Percentiles rank a stretch among this genome's conserved stretches.
Conservation (phyloP, 1,140 invertebrate species). For the Vollenhovia emeryi region DNA sequence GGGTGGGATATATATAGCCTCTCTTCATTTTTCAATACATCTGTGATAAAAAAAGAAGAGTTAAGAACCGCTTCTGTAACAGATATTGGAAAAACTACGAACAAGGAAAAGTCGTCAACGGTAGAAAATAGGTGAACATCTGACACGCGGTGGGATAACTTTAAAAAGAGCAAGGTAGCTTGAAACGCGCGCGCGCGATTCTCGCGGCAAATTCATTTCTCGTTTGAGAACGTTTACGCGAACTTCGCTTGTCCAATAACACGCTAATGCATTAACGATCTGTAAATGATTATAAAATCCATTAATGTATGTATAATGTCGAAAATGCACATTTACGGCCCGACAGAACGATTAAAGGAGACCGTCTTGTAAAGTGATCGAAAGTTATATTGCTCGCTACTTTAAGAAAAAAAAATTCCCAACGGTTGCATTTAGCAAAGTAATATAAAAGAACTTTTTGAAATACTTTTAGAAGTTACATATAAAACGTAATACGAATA, state of each 20-base stretch:
- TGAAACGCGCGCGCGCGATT: too few species aligned
- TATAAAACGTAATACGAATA: neutral
- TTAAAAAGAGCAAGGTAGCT: neutral
- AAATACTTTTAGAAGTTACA: neutral
- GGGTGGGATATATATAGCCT: neutral
- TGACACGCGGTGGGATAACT: conserved; percentile 15
- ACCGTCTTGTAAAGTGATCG: neutral
- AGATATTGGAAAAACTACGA: conserved; percentile 32
- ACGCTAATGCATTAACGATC: conserved; percentile 1
- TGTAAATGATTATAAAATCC: neutral
- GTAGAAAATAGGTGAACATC: conserved; percentile 20
- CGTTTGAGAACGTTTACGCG: neutral
- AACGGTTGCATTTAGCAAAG: neutral
- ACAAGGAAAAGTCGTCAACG: neutral
- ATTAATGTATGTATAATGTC: conserved; percentile 9
- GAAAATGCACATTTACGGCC: neutral
- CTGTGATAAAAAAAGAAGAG: neutral
- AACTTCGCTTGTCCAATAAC: neutral
- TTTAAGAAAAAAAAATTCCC: neutral
- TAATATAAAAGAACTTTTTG: neutral
- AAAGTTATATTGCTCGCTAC: neutral
- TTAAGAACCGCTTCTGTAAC: neutral
- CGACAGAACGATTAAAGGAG: neutral
- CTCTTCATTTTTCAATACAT: conserved; percentile 34
- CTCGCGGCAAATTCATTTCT: conserved; percentile 3